A percentile compares a stretch with the other conserved stretches of the same genome.
Evolutionary conservation across 2,113 vertebrate species (phyloP).

Genomic region (Chaetodon trifascialis): DNA sequence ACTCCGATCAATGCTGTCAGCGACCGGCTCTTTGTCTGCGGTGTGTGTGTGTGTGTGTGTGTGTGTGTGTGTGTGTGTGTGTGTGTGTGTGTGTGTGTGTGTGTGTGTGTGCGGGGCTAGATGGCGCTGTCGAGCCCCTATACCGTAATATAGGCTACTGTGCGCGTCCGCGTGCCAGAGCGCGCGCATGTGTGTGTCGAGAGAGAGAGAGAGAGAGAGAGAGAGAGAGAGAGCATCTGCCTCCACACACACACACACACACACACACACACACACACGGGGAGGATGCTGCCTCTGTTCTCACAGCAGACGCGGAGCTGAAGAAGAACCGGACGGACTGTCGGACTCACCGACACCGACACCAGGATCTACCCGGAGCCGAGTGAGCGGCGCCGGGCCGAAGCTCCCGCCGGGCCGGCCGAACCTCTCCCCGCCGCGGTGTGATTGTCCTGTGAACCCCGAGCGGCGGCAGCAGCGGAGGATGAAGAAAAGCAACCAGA

Average conservation of each 20-base stretch:
- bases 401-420: constrained; percentile 10
- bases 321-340: constrained; percentile 21
- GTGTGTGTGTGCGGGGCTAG: constrained; percentile 22
- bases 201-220: constrained; percentile 25
- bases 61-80: constrained; percentile 3
- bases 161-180: constrained; percentile 44
- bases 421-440: constrained; percentile 17
- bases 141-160: not conserved
- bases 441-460: constrained; percentile 21
- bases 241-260: constrained; percentile 33
- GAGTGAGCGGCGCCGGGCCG: constrained; percentile 16
- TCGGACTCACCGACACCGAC: constrained; percentile 11
- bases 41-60: constrained; percentile 1
- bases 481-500: constrained; percentile 91
- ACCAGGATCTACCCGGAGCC: constrained; percentile 4
- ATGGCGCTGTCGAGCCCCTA: constrained; percentile 22
- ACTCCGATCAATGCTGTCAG: not conserved
- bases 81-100: constrained; percentile 1
- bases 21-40: not conserved
- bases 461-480: constrained; percentile 17
- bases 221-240: constrained; percentile 62
- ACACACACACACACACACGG: not conserved
- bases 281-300: constrained; percentile 54
- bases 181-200: constrained; percentile 15
- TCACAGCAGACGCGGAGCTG: constrained; percentile 57